Evolutionary conservation across 2,888 invertebrate species (phyloP).

Genomic region (Tupiocoris notatus): DNA sequence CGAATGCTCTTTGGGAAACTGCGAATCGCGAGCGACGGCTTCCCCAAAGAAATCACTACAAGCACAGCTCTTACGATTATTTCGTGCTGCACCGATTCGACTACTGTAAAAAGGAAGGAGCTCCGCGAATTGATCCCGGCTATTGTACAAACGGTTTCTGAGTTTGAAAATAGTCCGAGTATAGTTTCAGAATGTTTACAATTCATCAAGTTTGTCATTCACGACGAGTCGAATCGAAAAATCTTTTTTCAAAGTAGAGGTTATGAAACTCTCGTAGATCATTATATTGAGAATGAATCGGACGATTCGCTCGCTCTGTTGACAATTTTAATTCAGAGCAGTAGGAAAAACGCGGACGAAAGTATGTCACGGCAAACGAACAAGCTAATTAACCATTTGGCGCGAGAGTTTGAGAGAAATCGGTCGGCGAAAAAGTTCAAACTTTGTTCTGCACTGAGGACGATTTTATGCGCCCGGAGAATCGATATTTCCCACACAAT

Average conservation of each 20-base stretch:
- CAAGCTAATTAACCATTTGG: not conserved
- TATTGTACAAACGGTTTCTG: slow-evolving; percentile 78
- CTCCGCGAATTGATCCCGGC: slow-evolving; percentile 80
- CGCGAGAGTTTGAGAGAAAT: slow-evolving; percentile 59
- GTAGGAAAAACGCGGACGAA: not conserved
- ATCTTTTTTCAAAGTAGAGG: not conserved
- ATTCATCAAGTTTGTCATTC: slow-evolving; percentile 54
- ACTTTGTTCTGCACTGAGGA: slow-evolving; percentile 59
- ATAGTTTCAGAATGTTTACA: slow-evolving; percentile 55
- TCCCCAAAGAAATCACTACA: slow-evolving; percentile 85
- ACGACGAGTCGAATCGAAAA: slow-evolving; percentile 52
- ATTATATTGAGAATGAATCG: not conserved
- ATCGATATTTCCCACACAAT: not conserved
- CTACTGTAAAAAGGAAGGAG: slow-evolving; percentile 76
- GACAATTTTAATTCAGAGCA: not conserved
- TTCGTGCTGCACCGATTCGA: slow-evolving; percentile 77
- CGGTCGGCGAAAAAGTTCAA: slow-evolving; percentile 87
- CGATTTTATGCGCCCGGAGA: not conserved
- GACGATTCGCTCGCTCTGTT: not conserved
- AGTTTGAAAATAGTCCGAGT: slow-evolving; percentile 64
- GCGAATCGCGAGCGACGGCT: slow-evolving; percentile 70
- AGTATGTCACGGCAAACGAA: not conserved
- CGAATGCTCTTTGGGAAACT: slow-evolving; percentile 73
- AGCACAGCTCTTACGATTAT: slow-evolving; percentile 85
- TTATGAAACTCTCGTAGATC: not conserved